Evolutionary conservation across 2,113 vertebrate species (phyloP).

Genomic region (Apaloderma vittatum): DNA sequence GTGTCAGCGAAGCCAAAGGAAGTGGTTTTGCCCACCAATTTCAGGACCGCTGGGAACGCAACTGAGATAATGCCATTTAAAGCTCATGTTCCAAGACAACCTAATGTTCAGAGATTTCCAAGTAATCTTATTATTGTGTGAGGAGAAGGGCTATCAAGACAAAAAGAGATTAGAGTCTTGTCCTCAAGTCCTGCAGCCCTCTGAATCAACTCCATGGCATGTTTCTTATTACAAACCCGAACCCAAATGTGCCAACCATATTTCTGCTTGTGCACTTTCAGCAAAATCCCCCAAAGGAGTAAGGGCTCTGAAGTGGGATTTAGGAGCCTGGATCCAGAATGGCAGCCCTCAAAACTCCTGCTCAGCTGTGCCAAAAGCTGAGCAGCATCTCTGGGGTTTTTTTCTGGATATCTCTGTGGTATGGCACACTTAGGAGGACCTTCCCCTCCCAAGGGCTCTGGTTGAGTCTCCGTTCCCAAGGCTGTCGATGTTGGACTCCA

Average conservation of each 20-base stretch:
- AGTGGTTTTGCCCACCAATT: constrained; percentile 47
- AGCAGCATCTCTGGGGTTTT: not conserved
- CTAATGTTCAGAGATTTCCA: not conserved
- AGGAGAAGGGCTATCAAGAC: not conserved
- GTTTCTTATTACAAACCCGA: not conserved
- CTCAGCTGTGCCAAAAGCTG: not conserved
- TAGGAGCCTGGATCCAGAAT: not conserved
- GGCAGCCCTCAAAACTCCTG: not conserved
- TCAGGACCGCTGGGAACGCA: not conserved
- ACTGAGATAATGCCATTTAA: constrained; percentile 3
- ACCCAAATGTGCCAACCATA: not conserved
- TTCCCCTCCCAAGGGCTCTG: not conserved
- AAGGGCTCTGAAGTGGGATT: not conserved
- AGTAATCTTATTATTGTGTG: constrained; percentile 14
- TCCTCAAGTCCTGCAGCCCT: not conserved
- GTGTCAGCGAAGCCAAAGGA: constrained; percentile 25
- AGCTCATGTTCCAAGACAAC: not conserved
- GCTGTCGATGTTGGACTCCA: not conserved
- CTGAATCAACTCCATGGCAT: not conserved
- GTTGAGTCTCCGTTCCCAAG: not conserved
- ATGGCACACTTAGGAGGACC: fast-evolving
- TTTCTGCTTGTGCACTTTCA: not conserved
- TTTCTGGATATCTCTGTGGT: fast-evolving
- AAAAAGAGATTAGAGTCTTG: not conserved
- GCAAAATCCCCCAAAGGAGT: not conserved